These are phyloP conservation scores for Chydorus sphaericus DNA, from an alignment of 2,888 invertebrate species.

Conservation along the genomic window DNA sequence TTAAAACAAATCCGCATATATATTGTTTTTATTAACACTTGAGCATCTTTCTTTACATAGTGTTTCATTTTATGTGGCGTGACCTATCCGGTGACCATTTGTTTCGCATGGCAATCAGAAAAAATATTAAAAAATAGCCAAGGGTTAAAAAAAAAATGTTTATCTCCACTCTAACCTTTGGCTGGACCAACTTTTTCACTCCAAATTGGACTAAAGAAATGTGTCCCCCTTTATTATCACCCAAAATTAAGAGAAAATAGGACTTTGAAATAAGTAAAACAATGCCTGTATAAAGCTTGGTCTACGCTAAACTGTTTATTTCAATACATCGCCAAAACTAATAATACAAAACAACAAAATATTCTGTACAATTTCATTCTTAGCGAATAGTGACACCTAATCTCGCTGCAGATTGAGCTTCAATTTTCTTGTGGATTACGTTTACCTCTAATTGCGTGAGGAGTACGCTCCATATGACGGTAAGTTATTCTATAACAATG, in stretches of 20 bases:
- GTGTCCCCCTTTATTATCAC: background rate
- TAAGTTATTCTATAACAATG: slow-evolving; percentile 87
- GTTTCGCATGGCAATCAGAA: background rate
- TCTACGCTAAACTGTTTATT: slow-evolving; percentile 6
- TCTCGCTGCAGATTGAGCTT: slow-evolving; percentile 34
- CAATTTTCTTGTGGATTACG: slow-evolving; percentile 61
- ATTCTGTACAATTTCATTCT: background rate
- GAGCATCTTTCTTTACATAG: background rate
- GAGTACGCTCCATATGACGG: slow-evolving; percentile 77
- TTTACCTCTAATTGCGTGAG: slow-evolving; percentile 78
- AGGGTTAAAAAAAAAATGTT: background rate
- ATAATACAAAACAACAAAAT: background rate
- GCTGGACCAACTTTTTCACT: slow-evolving; percentile 10
- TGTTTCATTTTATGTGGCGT: slow-evolving; percentile 3
- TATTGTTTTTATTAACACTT: background rate
- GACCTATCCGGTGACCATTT: background rate
- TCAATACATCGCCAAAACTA: slow-evolving; percentile 8
- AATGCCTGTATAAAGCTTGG: slow-evolving; percentile 8
- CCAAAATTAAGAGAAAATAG: too few relatives aligned
- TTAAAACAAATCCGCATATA: background rate
- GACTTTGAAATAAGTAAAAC: too few relatives aligned
- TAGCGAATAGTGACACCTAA: slow-evolving; percentile 36
- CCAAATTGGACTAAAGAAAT: background rate
- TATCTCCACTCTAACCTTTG: slow-evolving; percentile 2
- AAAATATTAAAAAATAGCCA: background rate